These are phyloP conservation scores for Maccullochella peelii DNA, from an alignment of 2,113 vertebrate species.

Conservation along the genomic window DNA sequence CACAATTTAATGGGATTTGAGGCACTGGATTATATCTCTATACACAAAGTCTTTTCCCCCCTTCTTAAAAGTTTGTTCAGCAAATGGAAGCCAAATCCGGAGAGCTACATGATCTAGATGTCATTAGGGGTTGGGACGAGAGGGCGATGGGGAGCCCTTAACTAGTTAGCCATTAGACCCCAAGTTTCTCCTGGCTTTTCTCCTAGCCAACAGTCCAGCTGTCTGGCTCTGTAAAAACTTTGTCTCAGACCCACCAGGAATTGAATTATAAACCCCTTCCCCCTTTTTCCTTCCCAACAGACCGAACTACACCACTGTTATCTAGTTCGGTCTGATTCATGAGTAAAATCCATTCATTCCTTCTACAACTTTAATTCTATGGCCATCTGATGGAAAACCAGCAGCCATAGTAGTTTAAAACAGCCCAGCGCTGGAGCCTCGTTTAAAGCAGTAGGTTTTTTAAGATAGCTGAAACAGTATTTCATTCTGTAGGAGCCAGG, in stretches of 20 bases:
- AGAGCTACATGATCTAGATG: conserved; percentile 54
- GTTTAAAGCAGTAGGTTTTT: conserved; percentile 49
- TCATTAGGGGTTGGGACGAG: conserved; percentile 29
- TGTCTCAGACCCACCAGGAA: conserved; percentile 55
- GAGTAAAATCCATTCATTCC: conserved; percentile 34
- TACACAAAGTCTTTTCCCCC: conserved; percentile 59
- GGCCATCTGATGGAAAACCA: conserved; percentile 53
- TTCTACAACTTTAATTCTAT: conserved; percentile 34
- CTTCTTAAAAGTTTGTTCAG: conserved; percentile 47
- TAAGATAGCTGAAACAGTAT: conserved; percentile 59
- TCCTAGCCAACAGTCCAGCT: conserved; percentile 84
- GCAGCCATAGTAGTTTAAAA: conserved; percentile 51
- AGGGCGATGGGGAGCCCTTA: conserved; percentile 44
- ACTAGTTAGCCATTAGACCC: conserved; percentile 43
- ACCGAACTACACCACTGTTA: conserved; percentile 36
- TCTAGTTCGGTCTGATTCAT: conserved; percentile 32
- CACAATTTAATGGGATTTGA: conserved; percentile 66
- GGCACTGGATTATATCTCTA: conserved; percentile 80
- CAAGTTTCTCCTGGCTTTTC: conserved; percentile 49
- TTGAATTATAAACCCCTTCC: conserved; percentile 17
- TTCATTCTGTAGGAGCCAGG: conserved; percentile 51
- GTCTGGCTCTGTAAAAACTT: conserved; percentile 72
- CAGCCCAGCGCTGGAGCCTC: conserved; percentile 27
- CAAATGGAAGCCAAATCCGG: conserved; percentile 50
- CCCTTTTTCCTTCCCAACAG: conserved; percentile 3